Percentiles rank a stretch among this genome's conserved stretches.
These are phyloP conservation scores for Diphyllodes magnificus DNA, from an alignment of 2,113 vertebrate species.

Conservation along the genomic window DNA sequence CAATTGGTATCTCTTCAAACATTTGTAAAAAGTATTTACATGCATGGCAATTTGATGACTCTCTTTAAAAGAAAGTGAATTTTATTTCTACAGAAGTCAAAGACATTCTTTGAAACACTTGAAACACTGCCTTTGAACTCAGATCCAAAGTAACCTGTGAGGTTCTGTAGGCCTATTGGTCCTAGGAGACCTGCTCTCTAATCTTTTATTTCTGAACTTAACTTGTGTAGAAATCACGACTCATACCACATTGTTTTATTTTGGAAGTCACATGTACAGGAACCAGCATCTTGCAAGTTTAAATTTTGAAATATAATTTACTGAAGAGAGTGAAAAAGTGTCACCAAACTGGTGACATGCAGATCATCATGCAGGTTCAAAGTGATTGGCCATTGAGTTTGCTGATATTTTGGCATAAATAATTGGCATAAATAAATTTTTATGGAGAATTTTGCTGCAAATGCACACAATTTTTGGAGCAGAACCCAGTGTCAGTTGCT, in stretches of 20 bases:
- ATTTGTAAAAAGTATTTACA: not conserved
- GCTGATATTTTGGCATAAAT: not conserved
- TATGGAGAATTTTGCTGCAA: not conserved
- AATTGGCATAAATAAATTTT: not conserved
- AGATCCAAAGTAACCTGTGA: not conserved
- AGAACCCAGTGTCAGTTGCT: not conserved
- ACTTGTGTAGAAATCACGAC: not conserved
- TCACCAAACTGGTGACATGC: not conserved
- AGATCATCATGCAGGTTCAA: not conserved
- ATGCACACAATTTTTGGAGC: not conserved
- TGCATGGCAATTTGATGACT: not conserved
- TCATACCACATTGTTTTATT: not conserved
- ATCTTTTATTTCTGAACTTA: not conserved
- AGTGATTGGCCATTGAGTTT: not conserved
- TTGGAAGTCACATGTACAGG: not conserved
- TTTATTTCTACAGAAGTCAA: not conserved
- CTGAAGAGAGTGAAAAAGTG: not conserved
- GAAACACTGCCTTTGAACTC: not conserved
- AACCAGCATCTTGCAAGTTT: not conserved
- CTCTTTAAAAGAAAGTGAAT: not conserved
- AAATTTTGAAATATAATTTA: not conserved
- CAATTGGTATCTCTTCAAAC: not conserved
- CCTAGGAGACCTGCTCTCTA: not conserved
- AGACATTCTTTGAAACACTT: not conserved
- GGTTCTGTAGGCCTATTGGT: not conserved